Evolutionary conservation across 2,113 vertebrate genomes (phyloP).

Genomic region (Cebidichthys violaceus): DNA sequence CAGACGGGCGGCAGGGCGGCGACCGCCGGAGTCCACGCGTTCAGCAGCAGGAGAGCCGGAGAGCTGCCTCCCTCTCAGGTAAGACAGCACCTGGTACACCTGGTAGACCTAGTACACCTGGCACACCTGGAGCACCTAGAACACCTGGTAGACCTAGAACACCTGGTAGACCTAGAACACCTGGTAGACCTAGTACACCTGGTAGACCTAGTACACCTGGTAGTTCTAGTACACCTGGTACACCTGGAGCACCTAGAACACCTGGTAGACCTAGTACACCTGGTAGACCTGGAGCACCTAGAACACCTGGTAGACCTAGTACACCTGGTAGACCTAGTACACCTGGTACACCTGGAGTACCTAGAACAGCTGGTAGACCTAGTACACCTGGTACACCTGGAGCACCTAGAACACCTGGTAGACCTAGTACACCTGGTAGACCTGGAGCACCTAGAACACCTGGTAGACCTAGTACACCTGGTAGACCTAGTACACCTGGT

Average conservation of each 20-base stretch:
- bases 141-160: no score
- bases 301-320: background rate
- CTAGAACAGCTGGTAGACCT: no score
- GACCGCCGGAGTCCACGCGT: conserved; percentile 64
- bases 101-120: background rate
- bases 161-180: background rate
- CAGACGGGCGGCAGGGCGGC: conserved; percentile 78
- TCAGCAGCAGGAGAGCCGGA: conserved; percentile 75
- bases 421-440: no score
- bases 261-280: background rate
- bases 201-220: background rate
- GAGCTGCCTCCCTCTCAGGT: conserved; percentile 83
- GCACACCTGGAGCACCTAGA: no score
- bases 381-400: no score
- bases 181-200: background rate
- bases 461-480: background rate
- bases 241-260: background rate
- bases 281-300: background rate
- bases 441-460: no score
- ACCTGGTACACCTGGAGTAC: background rate
- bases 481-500: no score
- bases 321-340: background rate
- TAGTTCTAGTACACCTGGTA: no score
- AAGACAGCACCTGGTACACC: conserved; percentile 20
- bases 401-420: background rate